A percentile compares a stretch with the other conserved stretches of the same genome.
Evolutionary conservation across 1,140 invertebrate genomes (phyloP).

Genomic region (Neuroterus valhalla): DNA sequence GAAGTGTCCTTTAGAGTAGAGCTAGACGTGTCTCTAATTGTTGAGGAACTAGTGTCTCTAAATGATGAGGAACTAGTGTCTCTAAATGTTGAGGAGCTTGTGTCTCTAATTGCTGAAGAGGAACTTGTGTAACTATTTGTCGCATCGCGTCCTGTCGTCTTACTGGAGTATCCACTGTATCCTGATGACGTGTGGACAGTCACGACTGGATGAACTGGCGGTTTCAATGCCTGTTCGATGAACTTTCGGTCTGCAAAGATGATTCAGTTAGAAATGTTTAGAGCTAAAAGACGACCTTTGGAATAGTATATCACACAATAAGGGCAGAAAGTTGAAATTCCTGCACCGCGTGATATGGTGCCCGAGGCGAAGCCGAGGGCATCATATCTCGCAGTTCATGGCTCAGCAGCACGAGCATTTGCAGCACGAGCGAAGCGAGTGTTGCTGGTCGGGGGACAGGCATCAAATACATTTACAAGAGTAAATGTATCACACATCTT

Average conservation of each 20-base stretch:
- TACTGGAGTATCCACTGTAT: slow-evolving; percentile 60
- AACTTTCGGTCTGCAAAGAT: slow-evolving; percentile 82
- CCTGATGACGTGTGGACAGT: slow-evolving; percentile 62
- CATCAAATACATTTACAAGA: no score
- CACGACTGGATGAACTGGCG: slow-evolving; percentile 82
- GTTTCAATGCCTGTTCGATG: slow-evolving; percentile 87
- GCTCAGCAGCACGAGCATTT: no score
- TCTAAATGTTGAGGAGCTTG: slow-evolving; percentile 41
- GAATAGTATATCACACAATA: no score
- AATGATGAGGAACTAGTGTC: slow-evolving; percentile 50
- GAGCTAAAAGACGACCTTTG: no score
- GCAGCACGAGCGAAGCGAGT: no score
- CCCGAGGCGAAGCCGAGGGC: no score
- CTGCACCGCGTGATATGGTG: no score
- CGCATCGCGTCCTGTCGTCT: slow-evolving; percentile 47
- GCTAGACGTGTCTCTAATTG: slow-evolving; percentile 33
- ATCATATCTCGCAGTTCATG: no score
- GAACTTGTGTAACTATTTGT: slow-evolving; percentile 51
- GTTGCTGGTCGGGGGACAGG: no score
- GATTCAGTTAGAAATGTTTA: slow-evolving; percentile 1
- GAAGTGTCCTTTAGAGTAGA: slow-evolving; percentile 9
- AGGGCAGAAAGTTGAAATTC: no score
- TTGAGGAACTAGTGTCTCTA: slow-evolving; percentile 50
- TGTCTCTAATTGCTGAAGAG: slow-evolving; percentile 40
- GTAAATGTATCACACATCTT: no score